Percentiles rank a stretch among this genome's conserved stretches.
phyloP scores from a whole-genome alignment of 2,113 vertebrate species.

The Zapornia atra region DNA sequence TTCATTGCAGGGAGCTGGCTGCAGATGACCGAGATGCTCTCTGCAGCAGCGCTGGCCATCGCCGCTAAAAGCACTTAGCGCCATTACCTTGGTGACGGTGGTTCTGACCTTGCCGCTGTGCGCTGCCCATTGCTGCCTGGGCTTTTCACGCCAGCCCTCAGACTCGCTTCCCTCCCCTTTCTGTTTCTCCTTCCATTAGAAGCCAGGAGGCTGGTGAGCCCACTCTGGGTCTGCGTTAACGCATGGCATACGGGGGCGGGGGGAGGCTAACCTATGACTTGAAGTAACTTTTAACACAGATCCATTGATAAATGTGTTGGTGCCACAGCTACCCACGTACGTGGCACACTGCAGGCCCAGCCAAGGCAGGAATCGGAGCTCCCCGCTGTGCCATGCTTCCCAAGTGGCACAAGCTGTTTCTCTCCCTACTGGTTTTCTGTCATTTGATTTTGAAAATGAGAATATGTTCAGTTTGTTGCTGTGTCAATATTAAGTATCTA shows the following conservation, averaged over 20 bases:
- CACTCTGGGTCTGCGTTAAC: neutral
- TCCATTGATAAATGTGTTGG: neutral
- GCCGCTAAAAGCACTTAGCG: slow-evolving; percentile 26
- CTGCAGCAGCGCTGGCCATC: slow-evolving; percentile 19
- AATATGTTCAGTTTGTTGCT: slow-evolving; percentile 73
- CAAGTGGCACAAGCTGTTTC: slow-evolving; percentile 21
- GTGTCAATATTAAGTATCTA: slow-evolving; percentile 76
- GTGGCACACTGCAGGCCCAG: neutral
- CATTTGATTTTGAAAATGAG: slow-evolving; percentile 54
- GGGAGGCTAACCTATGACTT: neutral
- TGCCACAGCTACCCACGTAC: neutral
- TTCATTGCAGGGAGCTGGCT: neutral
- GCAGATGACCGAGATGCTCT: neutral
- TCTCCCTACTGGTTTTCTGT: slow-evolving; percentile 26
- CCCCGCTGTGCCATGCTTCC: slow-evolving; percentile 31
- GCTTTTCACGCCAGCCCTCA: neutral
- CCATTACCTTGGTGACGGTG: neutral
- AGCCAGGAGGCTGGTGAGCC: neutral
- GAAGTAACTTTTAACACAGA: neutral
- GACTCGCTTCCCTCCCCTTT: neutral
- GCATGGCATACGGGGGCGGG: neutral
- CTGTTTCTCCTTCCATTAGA: neutral
- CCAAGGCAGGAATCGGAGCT: slow-evolving; percentile 20
- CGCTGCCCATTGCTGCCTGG: neutral
- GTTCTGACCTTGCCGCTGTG: slow-evolving; percentile 6